A percentile compares a stretch with the other conserved stretches of the same genome.
Conservation (phyloP, 2,113 vertebrate species). For the Butastur rufipennis region DNA sequence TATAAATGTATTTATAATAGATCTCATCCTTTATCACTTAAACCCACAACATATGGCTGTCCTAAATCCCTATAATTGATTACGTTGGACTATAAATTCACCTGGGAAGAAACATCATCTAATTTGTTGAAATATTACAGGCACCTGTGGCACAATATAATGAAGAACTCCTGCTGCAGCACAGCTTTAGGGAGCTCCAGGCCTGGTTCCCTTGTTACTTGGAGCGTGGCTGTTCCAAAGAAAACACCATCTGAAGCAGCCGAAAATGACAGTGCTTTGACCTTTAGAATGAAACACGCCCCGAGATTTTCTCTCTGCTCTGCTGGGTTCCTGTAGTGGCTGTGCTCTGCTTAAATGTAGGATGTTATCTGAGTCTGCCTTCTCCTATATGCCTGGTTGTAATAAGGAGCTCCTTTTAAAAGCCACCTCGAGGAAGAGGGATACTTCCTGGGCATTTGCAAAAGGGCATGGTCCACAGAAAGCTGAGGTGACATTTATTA, state of each 20-base stretch:
- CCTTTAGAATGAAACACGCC: rapidly evolving
- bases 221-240: not conserved
- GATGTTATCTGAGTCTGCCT: not conserved
- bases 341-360: not conserved
- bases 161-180: not conserved
- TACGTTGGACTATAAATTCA: not conserved
- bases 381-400: not conserved
- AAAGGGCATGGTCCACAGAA: rapidly evolving
- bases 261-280: not conserved
- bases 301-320: not conserved
- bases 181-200: not conserved
- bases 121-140: not conserved
- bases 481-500: rapidly evolving
- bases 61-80: not conserved
- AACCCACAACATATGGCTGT: not conserved
- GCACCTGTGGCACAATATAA: not conserved
- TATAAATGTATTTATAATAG: not conserved
- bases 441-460: rapidly evolving
- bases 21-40: not conserved
- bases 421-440: not conserved
- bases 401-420: not conserved
- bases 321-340: rapidly evolving
- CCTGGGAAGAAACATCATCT: not conserved
- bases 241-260: not conserved
- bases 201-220: not conserved